Evolutionary conservation across 2,888 invertebrate genomes (phyloP).

Genomic region (Embidobia sp.): DNA sequence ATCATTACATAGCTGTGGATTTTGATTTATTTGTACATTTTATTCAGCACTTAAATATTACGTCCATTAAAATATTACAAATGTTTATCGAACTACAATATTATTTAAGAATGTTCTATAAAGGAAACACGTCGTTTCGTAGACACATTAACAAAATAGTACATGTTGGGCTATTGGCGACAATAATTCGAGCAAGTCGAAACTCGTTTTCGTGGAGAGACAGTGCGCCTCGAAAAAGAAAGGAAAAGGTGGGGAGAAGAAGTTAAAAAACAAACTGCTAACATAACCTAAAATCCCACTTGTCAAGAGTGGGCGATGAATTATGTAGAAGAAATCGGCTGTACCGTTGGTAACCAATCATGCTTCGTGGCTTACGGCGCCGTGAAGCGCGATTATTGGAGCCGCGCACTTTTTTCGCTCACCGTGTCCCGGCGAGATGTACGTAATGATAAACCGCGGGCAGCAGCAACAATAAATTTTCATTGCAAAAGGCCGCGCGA

Average conservation of each 20-base stretch:
- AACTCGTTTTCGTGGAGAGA: slow-evolving; percentile 11
- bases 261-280: slow-evolving; percentile 25
- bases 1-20: too few species aligned
- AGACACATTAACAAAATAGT: too few species aligned
- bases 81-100: too few species aligned
- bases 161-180: too few species aligned
- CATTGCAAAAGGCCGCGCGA: slow-evolving; percentile 30
- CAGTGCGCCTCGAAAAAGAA: slow-evolving; percentile 4
- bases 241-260: background rate
- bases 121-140: too few species aligned
- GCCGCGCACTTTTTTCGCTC: slow-evolving; percentile 29
- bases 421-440: slow-evolving; percentile 28
- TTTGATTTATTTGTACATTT: too few species aligned
- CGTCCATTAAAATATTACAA: too few species aligned
- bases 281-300: slow-evolving; percentile 54
- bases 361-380: slow-evolving; percentile 43
- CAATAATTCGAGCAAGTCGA: slow-evolving; percentile 3
- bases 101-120: too few species aligned
- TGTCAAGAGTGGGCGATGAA: slow-evolving; percentile 55
- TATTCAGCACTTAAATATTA: too few species aligned
- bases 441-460: slow-evolving; percentile 45
- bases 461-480: slow-evolving; percentile 44
- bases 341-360: slow-evolving; percentile 50
- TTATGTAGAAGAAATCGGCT: slow-evolving; percentile 56
- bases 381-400: slow-evolving; percentile 45